Evolutionary conservation across 1,140 invertebrate genomes (phyloP), one percentile per base, ranked within the genome.

Genomic region (Sminthurides bifidus): DNA sequence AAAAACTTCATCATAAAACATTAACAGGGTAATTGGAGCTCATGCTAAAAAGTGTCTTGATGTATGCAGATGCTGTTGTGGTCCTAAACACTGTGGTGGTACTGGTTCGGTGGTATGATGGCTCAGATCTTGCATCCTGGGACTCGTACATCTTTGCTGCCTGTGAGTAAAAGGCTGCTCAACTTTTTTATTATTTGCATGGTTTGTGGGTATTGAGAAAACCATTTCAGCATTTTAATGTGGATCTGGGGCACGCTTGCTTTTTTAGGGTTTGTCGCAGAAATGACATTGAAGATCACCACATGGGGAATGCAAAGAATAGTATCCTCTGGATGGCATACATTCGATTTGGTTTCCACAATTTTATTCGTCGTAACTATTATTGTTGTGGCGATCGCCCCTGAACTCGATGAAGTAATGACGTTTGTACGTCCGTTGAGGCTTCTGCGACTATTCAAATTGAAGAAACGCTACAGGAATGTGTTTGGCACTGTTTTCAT

Each of bases 401-500:
- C 46, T 4, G 24, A 15, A 12, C 61, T 52, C 56, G 56, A 56
- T 35, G 59, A 61, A 52, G 24, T 64, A 8, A 27, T 64, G 68
- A 59, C 73, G 69, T 59, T 71, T 73, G 43, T 68, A 29, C 72
- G 83, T 58, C 82, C 83, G 1, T 65, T 83, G 0, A 74, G 81
- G 55, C 68, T 83, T 24, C 71, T 85, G 59, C 74, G 83, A 43
- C 67, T 86, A 5, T 86, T 85, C 67, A 85, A 90, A 72, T 69
- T 91, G 31, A 91, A 90, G 69, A 86, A 85, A 65, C 75, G 87
- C 14, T 92, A 91, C 67, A 77, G 87, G 51, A 87, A 92, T 72
- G 86, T 93, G 35, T 84, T 92, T 68, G 87, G 87, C 35, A 91
- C 88, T 2, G 72, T 92, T 10, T 87, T 91, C 35, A 81, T 92